Conservation (phyloP, 1,140 invertebrate genomes). For the Hirudo medicinalis region DNA sequence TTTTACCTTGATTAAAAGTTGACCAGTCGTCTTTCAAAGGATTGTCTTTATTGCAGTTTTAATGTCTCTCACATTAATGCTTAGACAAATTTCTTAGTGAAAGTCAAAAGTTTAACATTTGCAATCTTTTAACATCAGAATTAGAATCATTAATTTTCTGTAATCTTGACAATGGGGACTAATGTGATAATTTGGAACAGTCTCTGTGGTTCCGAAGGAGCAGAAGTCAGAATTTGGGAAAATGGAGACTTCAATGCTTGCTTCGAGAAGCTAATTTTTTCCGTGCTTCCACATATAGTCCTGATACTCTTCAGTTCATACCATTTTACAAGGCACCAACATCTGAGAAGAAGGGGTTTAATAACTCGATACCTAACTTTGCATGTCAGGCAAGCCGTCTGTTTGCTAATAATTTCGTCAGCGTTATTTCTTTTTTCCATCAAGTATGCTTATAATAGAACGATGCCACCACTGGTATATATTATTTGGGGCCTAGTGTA, state of each 20-base stretch:
- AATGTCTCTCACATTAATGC: too few relatives aligned
- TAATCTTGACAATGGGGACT: neutral
- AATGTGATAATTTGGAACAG: constrained; percentile 27
- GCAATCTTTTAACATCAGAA: too few relatives aligned
- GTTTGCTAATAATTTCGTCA: constrained; percentile 50
- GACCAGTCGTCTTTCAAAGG: too few relatives aligned
- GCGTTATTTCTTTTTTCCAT: constrained; percentile 48
- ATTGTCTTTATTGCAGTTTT: too few relatives aligned
- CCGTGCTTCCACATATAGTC: constrained; percentile 48
- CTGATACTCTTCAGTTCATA: constrained; percentile 60
- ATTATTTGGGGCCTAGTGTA: constrained; percentile 55
- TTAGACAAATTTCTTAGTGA: too few relatives aligned
- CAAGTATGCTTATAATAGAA: constrained; percentile 23
- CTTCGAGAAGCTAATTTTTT: constrained; percentile 59
- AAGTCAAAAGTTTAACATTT: too few relatives aligned
- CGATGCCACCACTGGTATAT: constrained; percentile 47
- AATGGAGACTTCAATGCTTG: constrained; percentile 57
- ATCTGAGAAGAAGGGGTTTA: constrained; percentile 46
- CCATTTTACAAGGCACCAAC: constrained; percentile 53
- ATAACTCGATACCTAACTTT: constrained; percentile 49
- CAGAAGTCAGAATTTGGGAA: constrained; percentile 32
- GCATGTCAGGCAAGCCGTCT: constrained; percentile 49
- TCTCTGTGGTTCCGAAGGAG: constrained; percentile 32
- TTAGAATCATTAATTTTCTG: too few relatives aligned
- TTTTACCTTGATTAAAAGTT: constrained; percentile 5